Evolutionary conservation across 2,797 vertebrate species (phyloP), one percentile per base, ranked within the genome.

Genomic region (Dipus sagitta): DNA sequence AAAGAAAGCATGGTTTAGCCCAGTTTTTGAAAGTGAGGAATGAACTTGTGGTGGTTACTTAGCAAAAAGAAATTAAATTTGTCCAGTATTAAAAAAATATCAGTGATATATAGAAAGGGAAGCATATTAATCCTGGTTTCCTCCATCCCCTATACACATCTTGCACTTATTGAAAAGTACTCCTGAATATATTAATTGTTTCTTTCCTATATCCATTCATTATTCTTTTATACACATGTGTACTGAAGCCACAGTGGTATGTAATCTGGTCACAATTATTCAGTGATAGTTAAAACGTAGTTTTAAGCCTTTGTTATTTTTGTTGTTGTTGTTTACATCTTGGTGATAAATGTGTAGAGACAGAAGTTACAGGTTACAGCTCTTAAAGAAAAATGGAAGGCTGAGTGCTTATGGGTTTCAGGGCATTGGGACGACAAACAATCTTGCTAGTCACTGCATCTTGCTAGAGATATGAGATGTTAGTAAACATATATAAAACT

Each of bases 301-400:
- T 60, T 68, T 17, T 74, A 54, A 83, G 2, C 1, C 12, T 0
- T 0, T 20, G 11, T 30, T 72, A 65, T 81, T 84, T 10, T 65
- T 76, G n/a, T n/a, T n/a, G n/a, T n/a, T n/a, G n/a, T 78, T 21
- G 77, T 68, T 74, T 84, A 34, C 38, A 5, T 26, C n/a, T 84
- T 91, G n/a, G 3, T 30, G 11, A 94, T 65, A 83, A 95, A 65
- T 62, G 4, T 42, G 58, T 75, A 64, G 58, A 93, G 92, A 79
- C 26, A 34, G 12, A 86, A 75, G 12, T 85, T 87, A 81, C 3
- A 76, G 28, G 18, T 71, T 12, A 93, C 17, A 64, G 9, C 1
- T 1, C 70, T 62, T 89, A 91, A 89, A 86, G 20, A 38, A 52
- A 54, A 67, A 86, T 30, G 2, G 4, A 92, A 64, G 17, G 86